A percentile compares a stretch with the other conserved stretches of the same genome.
These are phyloP conservation scores for Drosophila bocki DNA, from an alignment of 1,140 invertebrate genomes.

Conservation along the genomic window DNA sequence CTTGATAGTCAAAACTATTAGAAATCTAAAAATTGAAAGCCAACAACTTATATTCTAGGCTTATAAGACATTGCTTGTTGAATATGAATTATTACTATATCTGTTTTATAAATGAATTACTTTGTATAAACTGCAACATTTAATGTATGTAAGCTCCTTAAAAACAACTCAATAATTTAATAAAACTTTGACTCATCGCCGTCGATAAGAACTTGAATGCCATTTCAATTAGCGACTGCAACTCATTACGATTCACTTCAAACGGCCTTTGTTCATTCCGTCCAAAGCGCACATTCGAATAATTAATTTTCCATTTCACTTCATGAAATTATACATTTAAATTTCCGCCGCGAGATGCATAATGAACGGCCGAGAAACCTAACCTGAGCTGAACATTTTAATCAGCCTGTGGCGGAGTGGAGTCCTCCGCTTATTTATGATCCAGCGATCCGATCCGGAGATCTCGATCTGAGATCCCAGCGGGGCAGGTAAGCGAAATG, in stretches of 20 bases:
- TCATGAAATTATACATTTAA: conserved; percentile 66
- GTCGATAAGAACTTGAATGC: conserved; percentile 29
- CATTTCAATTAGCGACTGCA: conserved; percentile 57
- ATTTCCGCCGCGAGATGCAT: conserved; percentile 53
- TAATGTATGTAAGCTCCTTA: too few species aligned
- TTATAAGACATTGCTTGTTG: too few species aligned
- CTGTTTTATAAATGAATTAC: background rate
- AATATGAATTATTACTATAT: background rate
- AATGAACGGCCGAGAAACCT: conserved; percentile 72
- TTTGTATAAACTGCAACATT: background rate
- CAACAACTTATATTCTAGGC: too few species aligned
- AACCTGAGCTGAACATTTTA: conserved; percentile 68
- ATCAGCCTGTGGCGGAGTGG: conserved; percentile 47
- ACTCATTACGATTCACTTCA: conserved; percentile 56
- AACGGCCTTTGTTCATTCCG: conserved; percentile 40
- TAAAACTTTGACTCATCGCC: background rate
- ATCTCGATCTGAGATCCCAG: conserved; percentile 42
- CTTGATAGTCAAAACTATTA: background rate
- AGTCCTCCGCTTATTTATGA: conserved; percentile 70
- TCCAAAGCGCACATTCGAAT: conserved; percentile 38
- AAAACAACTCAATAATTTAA: background rate
- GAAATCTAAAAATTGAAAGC: background rate
- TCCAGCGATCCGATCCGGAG: conserved; percentile 49
- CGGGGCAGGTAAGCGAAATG: conserved; percentile 71
- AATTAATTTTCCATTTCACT: conserved; percentile 73